Base-by-base conservation (phyloP, 2,797 vertebrate species). In the Coregonus sp. region DNA sequence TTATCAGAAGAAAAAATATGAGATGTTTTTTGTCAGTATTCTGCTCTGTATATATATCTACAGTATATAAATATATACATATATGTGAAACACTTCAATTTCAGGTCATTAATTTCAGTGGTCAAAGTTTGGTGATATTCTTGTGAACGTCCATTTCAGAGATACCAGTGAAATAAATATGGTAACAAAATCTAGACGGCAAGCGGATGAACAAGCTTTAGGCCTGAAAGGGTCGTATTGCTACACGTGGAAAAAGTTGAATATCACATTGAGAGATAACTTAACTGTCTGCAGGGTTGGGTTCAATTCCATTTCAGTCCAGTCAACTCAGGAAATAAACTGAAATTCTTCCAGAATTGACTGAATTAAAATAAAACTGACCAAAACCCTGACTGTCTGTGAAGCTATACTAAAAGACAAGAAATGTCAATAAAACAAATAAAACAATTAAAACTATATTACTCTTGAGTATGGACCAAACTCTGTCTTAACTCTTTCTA, bases 401-500 rank as follows among this genome's bases (percentile, higher is more conserved):
- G 18, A 76, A 75, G 72, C 74, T 76, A 50, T 76, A 74, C 74
- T 56, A 75, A 76, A 75, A 12, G 54, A 70, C 73, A 75, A 73
- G 54, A 78, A 76, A 82, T 78, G 75, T 73, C 37, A 56, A 50
- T 72, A 73, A 75, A 61, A 56, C 52, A 75, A 78, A 82, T 35
- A 56, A 72, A 56, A 77, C 68, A 71, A 68, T 47, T 16, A 72
- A 15, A 59, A 51, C 63, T 72, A 73, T 75, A 72, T 70, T 80
- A 68, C 73, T 85, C 78, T 80, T 78, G 80, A 78, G 70, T 75
- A 79, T 88, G 92, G 94, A 95, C 94, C 94, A 95, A 95, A 95
- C 90, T 86, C 86, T 92, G 89, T 89, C 92, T 93, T 90, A 89
- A 90, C 90, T 95, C 92, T 95, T 96, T 95, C 84, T 96, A 96